These are phyloP conservation scores for Decapterus maruadsi DNA, from an alignment of 2,797 vertebrate species.

Conservation along the genomic window DNA sequence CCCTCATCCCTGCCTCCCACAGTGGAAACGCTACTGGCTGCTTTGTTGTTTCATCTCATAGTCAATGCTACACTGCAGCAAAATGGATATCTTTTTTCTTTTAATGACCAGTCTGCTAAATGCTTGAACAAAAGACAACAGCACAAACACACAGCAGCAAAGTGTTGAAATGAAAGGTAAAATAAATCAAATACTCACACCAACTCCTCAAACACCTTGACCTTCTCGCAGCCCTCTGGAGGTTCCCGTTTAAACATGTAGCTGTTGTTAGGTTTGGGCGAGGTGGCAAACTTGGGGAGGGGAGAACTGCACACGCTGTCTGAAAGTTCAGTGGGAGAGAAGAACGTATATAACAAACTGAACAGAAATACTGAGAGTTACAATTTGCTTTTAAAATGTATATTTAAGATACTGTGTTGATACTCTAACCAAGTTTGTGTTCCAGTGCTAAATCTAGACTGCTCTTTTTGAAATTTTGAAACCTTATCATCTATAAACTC, in stretches of 20 bases:
- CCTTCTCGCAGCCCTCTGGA: constrained; percentile 97
- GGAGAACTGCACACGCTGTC: constrained; percentile 95
- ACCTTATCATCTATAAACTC: neutral
- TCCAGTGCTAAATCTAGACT: neutral
- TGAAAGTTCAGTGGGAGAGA: constrained; percentile 85
- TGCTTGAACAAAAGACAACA: neutral
- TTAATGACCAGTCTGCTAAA: neutral
- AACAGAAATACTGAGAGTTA: neutral
- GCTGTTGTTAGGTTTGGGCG: constrained; percentile 99
- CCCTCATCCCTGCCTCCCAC: constrained; percentile 32
- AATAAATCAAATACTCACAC: constrained; percentile 88
- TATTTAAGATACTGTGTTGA: neutral
- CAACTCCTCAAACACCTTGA: constrained; percentile 98
- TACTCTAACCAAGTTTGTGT: neutral
- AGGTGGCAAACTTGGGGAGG: constrained; percentile 96
- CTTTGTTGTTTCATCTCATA: constrained; percentile 1
- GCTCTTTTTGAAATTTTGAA: neutral
- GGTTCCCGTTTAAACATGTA: constrained; percentile 99
- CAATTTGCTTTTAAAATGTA: neutral
- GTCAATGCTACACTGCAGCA: neutral
- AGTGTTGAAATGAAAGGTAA: neutral
- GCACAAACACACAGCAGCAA: neutral
- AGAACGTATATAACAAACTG: neutral
- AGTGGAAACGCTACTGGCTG: constrained; percentile 39
- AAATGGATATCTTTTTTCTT: neutral